Evolutionary conservation across 92 coral and sea anemone species (phyloP), one percentile per base, ranked within the genome.

Genomic region (Meandrina meandrites): DNA sequence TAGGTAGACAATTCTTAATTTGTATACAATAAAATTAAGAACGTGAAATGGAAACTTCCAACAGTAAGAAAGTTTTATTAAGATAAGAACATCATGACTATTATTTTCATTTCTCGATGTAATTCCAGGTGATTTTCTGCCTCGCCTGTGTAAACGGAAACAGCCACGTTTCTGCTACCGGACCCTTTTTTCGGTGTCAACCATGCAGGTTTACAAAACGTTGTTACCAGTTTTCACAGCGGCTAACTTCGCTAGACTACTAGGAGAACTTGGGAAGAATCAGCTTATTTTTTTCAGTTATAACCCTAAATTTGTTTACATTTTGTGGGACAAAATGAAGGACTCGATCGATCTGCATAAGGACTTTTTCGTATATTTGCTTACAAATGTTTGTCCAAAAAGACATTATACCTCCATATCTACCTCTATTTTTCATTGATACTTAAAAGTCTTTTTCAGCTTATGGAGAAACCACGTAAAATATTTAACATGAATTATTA

Each of bases 61-160:
- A 18, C 47, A 36, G 51, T 54, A 40, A 6, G 21, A 34, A 4
- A 53, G 8, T 8, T 37, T 42, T 12, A 13, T 24, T 18, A 80
- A 64, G n/a, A 27, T 6, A 6, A n/a, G n/a, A 45, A n/a, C 19
- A 27, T 42, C 12, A 15, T 60, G 11, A 15, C 14, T 22, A 34
- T 42, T 21, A 9, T 56, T 79, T 68, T 22, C 74, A 15, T 28
- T 40, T 81, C 28, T 42, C 62, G 19, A 80, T 36, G 84, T 62
- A 81, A 40, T 27, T 40, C 14, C 18, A 81, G 75, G 4, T 81
- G 84, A 81, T 68, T 81, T 81, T 66, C 56, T 24, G 40, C 28
- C 75, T 64, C 84, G 53, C 34, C 84, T 81, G 62, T 45, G 34
- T 67, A 81, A 81, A 66, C 75, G 9, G 31, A 32, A 32, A 36